phyloP scores from a whole-genome alignment of 2,888 invertebrate genomes.

The Habroteleia sp. region DNA sequence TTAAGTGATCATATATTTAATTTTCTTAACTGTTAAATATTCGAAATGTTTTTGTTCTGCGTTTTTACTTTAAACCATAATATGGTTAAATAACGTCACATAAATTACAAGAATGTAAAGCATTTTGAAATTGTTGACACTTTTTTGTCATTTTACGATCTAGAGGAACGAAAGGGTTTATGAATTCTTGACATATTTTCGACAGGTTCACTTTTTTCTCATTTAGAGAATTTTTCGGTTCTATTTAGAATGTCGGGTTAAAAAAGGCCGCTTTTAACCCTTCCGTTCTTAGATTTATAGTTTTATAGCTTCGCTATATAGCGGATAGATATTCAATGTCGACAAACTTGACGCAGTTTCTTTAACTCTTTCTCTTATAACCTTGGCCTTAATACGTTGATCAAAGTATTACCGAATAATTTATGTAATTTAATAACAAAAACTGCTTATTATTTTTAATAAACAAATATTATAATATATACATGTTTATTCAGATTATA shows the following conservation, averaged over 20 bases:
- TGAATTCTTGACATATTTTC: constrained; percentile 57
- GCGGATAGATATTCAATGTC: constrained; percentile 39
- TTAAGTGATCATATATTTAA: too few species aligned
- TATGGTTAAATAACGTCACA: constrained; percentile 10
- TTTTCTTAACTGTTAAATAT: background rate
- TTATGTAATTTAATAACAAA: too few species aligned
- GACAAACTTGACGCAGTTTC: constrained; percentile 51
- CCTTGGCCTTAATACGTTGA: constrained; percentile 47
- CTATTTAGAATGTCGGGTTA: constrained; percentile 44
- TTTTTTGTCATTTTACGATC: constrained; percentile 41
- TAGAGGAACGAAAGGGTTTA: constrained; percentile 40
- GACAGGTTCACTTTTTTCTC: constrained; percentile 52
- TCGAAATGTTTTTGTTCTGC: too few species aligned
- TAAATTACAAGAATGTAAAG: constrained; percentile 33
- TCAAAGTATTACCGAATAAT: too few species aligned
- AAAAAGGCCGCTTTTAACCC: constrained; percentile 50
- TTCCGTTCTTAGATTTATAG: constrained; percentile 52
- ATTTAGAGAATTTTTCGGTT: constrained; percentile 33
- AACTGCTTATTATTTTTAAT: too few species aligned
- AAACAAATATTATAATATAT: too few species aligned
- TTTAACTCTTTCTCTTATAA: constrained; percentile 46
- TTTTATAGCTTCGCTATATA: constrained; percentile 51
- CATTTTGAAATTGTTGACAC: constrained; percentile 29
- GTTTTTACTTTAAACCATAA: constrained; percentile 8
- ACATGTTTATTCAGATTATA: too few species aligned